These are phyloP conservation scores for Oscheius sp. DNA, from an alignment of 2,888 invertebrate genomes.

Conservation along the genomic window DNA sequence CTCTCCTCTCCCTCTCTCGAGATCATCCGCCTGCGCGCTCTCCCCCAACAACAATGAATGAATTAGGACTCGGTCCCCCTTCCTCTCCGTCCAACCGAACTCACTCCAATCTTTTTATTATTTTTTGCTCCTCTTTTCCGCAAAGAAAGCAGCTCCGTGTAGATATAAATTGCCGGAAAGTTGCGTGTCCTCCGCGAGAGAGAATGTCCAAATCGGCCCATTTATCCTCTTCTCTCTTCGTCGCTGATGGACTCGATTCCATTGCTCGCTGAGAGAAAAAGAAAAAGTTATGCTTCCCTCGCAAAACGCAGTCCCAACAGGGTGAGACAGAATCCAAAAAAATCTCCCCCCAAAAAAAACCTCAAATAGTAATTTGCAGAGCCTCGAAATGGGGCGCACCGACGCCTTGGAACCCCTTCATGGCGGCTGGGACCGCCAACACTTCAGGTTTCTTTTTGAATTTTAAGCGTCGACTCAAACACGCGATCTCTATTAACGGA, in stretches of 20 bases:
- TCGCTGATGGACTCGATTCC: conserved; percentile 17
- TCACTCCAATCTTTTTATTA: too few relatives aligned
- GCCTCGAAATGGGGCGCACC: conserved; percentile 33
- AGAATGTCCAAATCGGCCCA: conserved; percentile 18
- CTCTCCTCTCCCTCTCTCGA: not conserved
- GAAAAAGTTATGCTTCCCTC: conserved; percentile 3
- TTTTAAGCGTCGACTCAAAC: too few relatives aligned
- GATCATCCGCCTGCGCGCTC: conserved; percentile 5
- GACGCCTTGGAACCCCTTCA: conserved; percentile 31
- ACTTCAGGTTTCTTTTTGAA: too few relatives aligned
- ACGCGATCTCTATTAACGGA: not conserved
- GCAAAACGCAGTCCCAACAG: not conserved
- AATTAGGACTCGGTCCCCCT: conserved; percentile 3
- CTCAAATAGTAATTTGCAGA: too few relatives aligned
- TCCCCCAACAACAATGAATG: conserved; percentile 16
- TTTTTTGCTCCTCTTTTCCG: not conserved
- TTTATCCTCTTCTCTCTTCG: not conserved
- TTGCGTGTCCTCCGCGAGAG: conserved; percentile 17
- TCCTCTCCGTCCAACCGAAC: not conserved
- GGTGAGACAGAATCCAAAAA: too few relatives aligned
- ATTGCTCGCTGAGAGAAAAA: not conserved
- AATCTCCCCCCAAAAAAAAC: too few relatives aligned
- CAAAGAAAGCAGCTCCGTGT: too few relatives aligned
- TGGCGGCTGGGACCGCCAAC: conserved; percentile 29
- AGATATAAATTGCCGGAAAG: conserved; percentile 21